Evolutionary conservation across 2,888 invertebrate species (phyloP).

Genomic region (Athripsodes cinereus): DNA sequence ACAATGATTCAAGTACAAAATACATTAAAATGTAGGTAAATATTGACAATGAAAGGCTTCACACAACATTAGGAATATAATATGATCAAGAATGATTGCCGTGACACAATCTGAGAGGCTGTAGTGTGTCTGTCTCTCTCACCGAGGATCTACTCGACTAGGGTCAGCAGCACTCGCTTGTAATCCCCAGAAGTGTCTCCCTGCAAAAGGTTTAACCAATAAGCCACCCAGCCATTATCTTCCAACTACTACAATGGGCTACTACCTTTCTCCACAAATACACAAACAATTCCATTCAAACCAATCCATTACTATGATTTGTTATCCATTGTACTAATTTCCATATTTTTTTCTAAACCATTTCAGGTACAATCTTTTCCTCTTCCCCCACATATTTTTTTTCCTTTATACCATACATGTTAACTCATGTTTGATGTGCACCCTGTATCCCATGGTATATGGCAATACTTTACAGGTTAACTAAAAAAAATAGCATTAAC

Average conservation of each 20-base stretch:
- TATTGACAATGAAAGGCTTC: background rate
- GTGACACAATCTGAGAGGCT: background rate
- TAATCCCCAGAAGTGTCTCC: conserved; percentile 92
- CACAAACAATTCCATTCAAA: no score
- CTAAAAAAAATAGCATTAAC: no score
- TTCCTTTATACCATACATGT: no score
- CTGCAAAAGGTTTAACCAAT: conserved; percentile 52
- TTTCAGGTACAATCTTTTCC: no score
- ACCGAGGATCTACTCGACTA: conserved; percentile 57
- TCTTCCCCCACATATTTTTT: no score
- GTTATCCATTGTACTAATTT: no score
- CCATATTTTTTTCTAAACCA: no score
- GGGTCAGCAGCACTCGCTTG: conserved; percentile 81
- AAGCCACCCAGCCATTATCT: conserved; percentile 9
- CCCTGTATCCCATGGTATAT: no score
- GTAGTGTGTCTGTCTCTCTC: background rate
- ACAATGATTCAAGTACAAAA: background rate
- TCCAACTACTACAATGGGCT: background rate
- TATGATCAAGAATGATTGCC: background rate
- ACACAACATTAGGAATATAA: background rate
- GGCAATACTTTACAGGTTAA: no score
- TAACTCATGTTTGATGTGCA: no score
- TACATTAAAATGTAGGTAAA: background rate
- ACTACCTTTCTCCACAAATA: no score
- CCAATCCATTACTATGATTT: no score